phyloP scores from a whole-genome alignment of 2,113 vertebrate genomes.

The Xyrauchen texanus region DNA sequence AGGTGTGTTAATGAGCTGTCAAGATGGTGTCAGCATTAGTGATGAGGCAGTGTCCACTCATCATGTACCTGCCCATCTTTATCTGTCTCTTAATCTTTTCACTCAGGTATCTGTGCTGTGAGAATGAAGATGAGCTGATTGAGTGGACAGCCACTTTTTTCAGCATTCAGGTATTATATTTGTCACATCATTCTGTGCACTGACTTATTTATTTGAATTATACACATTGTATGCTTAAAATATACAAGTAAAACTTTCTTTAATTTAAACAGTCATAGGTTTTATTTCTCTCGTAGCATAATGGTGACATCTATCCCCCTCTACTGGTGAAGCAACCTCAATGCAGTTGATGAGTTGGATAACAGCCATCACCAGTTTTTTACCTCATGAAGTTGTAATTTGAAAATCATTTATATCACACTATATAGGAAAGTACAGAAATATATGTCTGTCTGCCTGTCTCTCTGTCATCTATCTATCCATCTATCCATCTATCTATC shows the following conservation, averaged over 20 bases:
- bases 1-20: too few species aligned
- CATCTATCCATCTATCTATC: too few species aligned
- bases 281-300: conserved; percentile 56
- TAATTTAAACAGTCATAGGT: background rate
- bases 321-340: conserved; percentile 1
- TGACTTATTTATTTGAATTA: background rate
- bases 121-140: conserved; percentile 75
- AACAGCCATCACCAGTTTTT: background rate
- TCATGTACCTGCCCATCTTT: background rate
- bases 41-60: too few species aligned
- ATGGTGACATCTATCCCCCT: conserved; percentile 73
- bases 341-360: background rate
- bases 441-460: too few species aligned
- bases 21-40: too few species aligned
- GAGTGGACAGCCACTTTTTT: conserved; percentile 80
- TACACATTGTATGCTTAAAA: background rate
- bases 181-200: background rate
- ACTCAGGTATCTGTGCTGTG: conserved; percentile 82
- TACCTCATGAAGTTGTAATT: background rate
- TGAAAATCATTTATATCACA: background rate
- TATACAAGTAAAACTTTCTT: background rate
- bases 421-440: too few species aligned
- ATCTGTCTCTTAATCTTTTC: background rate
- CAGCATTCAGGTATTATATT: conserved; percentile 73
- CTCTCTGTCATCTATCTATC: too few species aligned